A percentile compares a stretch with the other conserved stretches of the same genome.
phyloP scores from a whole-genome alignment of 2,113 vertebrate genomes.

The Rattus rattus region DNA sequence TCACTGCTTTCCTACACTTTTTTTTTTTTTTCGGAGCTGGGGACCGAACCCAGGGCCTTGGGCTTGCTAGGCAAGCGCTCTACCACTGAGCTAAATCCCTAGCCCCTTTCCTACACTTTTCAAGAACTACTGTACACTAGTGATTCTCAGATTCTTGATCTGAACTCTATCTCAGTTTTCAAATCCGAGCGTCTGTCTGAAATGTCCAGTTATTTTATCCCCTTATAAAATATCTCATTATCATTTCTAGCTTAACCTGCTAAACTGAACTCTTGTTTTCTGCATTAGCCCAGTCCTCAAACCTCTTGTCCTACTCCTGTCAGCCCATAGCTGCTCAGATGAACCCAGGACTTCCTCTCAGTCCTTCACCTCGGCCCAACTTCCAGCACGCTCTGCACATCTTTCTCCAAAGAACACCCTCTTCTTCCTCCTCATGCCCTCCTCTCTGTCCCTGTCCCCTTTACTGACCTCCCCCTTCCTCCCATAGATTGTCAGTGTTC shows the following conservation, averaged over 20 bases:
- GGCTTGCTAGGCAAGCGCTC: no score
- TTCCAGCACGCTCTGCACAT: conserved; percentile 25
- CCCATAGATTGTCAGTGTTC: background rate
- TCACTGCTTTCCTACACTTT: background rate
- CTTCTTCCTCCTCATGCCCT: background rate
- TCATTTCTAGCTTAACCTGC: conserved; percentile 29
- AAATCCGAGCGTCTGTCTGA: background rate
- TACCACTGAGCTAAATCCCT: no score
- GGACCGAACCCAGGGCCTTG: no score
- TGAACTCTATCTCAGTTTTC: no score
- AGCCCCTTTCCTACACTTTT: conserved; percentile 2
- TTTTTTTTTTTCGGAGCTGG: no score
- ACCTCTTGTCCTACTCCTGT: background rate
- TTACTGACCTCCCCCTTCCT: background rate
- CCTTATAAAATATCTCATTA: conserved; percentile 2
- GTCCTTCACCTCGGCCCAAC: background rate
- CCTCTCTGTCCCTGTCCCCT: background rate
- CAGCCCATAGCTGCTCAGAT: background rate
- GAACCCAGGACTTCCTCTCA: background rate
- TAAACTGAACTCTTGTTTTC: conserved; percentile 31
- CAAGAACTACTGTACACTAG: background rate
- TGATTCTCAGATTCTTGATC: background rate
- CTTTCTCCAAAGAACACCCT: conserved; percentile 12
- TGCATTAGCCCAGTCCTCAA: background rate
- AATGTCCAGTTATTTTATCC: conserved; percentile 9